Conservation (phyloP, 2,888 invertebrate species). For the Cryptops parisi region DNA sequence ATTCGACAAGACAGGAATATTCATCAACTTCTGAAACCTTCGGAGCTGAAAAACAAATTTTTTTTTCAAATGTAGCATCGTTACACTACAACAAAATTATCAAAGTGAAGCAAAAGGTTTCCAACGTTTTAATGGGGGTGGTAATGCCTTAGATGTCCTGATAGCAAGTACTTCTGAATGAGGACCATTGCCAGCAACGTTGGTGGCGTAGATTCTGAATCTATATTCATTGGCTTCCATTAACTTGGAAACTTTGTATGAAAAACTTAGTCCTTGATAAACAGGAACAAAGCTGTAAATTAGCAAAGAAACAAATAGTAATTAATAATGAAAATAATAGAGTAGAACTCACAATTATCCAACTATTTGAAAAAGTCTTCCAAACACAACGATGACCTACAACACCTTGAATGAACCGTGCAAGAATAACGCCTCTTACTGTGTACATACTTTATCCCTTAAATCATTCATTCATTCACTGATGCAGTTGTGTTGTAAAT, state of each 20-base stretch:
- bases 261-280: slow-evolving; percentile 62
- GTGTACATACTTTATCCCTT: no score
- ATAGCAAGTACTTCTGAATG: slow-evolving; percentile 56
- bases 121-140: slow-evolving; percentile 54
- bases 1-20: slow-evolving; percentile 46
- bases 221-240: slow-evolving; percentile 65
- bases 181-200: slow-evolving; percentile 69
- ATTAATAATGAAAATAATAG: background rate
- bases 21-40: slow-evolving; percentile 42
- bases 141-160: slow-evolving; percentile 61
- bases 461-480: no score
- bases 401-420: no score
- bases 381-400: no score
- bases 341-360: no score
- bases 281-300: slow-evolving; percentile 31
- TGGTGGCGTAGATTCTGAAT: slow-evolving; percentile 72
- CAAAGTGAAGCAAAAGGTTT: no score
- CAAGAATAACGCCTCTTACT: no score
- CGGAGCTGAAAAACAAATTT: slow-evolving; percentile 42
- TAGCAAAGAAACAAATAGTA: slow-evolving; percentile 1
- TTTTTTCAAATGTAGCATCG: no score
- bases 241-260: slow-evolving; percentile 67
- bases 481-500: no score
- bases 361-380: no score
- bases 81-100: no score